These are phyloP conservation scores for Syngnathus typhle DNA, from an alignment of 2,113 vertebrate species.

Conservation along the genomic window DNA sequence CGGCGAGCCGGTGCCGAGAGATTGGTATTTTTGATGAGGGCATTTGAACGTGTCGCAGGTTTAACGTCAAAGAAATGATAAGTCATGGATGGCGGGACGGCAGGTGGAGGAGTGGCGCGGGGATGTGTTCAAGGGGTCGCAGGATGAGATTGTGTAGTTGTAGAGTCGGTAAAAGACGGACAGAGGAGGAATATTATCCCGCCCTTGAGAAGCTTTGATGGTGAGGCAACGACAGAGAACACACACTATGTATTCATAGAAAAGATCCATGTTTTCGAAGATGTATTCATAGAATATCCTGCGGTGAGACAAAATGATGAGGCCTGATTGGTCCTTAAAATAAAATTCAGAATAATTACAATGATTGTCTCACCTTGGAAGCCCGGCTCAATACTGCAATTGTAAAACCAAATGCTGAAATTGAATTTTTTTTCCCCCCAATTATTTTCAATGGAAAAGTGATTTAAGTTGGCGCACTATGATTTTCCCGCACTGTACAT, in stretches of 20 bases:
- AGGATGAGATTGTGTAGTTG: slow-evolving; percentile 40
- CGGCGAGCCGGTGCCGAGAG: slow-evolving; percentile 38
- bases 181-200: slow-evolving; percentile 40
- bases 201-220: slow-evolving; percentile 39
- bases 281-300: not conserved
- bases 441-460: no score
- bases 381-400: not conserved
- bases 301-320: not conserved
- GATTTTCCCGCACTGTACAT: not conserved
- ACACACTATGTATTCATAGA: not conserved
- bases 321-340: not conserved
- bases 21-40: slow-evolving; percentile 55
- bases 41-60: slow-evolving; percentile 52
- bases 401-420: no score
- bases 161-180: slow-evolving; percentile 14
- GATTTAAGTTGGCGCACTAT: not conserved
- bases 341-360: no score
- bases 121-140: slow-evolving; percentile 21
- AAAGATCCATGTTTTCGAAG: not conserved
- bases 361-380: not conserved
- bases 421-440: no score
- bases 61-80: slow-evolving; percentile 48
- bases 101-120: slow-evolving; percentile 2
- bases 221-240: slow-evolving; percentile 9
- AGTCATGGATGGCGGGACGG: slow-evolving; percentile 29